Conservation (phyloP, 2,888 invertebrate species). For the Rosalia funebris region DNA sequence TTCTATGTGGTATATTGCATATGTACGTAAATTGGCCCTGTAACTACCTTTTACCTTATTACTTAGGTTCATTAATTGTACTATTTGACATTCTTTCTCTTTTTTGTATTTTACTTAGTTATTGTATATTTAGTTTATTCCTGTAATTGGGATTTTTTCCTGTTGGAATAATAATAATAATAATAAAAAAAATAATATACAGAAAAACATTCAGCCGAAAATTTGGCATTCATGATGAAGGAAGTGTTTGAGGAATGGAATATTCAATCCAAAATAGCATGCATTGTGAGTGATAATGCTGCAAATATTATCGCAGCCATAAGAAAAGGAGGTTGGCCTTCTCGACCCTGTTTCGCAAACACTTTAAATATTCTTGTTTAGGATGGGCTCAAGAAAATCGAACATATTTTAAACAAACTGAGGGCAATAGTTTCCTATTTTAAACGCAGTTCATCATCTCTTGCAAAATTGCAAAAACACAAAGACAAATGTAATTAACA, state of each 20-base stretch:
- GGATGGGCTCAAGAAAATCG: neutral
- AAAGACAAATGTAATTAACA: conserved; percentile 3
- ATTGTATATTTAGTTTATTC: too few species aligned
- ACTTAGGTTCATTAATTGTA: too few species aligned
- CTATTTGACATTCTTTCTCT: too few species aligned
- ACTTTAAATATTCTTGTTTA: conserved; percentile 1
- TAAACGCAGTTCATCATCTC: neutral
- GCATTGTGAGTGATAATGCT: conserved; percentile 46
- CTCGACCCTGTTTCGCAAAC: conserved; percentile 30
- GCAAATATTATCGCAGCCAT: conserved; percentile 44
- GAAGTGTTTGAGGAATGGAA: conserved; percentile 42
- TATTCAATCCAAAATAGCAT: conserved; percentile 27
- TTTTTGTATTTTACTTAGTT: too few species aligned
- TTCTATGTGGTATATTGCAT: too few species aligned
- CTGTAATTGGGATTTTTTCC: too few species aligned
- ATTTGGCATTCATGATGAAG: conserved; percentile 32
- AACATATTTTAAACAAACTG: neutral
- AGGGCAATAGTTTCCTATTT: neutral
- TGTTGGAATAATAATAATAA: too few species aligned
- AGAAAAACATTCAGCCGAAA: conserved; percentile 43
- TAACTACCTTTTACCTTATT: too few species aligned
- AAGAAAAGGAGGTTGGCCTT: conserved; percentile 36
- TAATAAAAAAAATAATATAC: too few species aligned
- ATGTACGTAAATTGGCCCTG: too few species aligned
- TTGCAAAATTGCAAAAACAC: conserved; percentile 5